Base-by-base conservation (phyloP, 2,113 vertebrate genomes). In the Zosterops hypoxanthus region DNA sequence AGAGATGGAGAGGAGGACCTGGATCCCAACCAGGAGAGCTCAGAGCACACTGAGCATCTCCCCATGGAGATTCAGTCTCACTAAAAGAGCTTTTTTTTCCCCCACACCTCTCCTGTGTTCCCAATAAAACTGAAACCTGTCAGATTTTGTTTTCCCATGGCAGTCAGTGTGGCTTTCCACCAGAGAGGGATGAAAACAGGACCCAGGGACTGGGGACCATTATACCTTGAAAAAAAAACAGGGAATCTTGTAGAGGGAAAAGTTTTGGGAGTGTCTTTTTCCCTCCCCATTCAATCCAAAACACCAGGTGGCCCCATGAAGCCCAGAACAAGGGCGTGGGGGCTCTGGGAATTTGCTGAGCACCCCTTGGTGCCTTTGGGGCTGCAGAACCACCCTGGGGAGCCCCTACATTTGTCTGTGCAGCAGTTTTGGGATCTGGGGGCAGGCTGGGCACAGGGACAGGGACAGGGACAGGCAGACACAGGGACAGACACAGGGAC, bases 191-290 rank as follows among this genome's bases (percentile, higher is more conserved):
- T 49, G 36, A 77, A 86, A 73, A 55, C 1, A 3, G 41, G 52
- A 68, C 33, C 16, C 4, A 28, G 19, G 25, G 25, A n/a, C 31
- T 41, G n/a, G 49, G 4, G 11, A 86, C 3, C 22, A 36, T 8
- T 0, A 0, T 12, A 14, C 7, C 8, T 75, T n/a, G 41, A 46
- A 64, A 41, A 46, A 64, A 41, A 86, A 52, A 7, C 1, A 22
- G 52, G 19, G 59, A 53, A 61, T 47, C 36, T 34, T 56, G 20
- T 18, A 42, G 46, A 42, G 28, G 1, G 0, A 81, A 77, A 83
- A 41, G 25, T 12, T 57, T 72, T 21, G 19, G 36, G 14, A 7
- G 11, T 53, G n/a, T 9, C 9, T 31, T 95, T 82, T 80, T 41
- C 22, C 57, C 14, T 56, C 7, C 13, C 12, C 14, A 8, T 18